Conservation (phyloP, 2,888 invertebrate genomes). For the Pseudococcus viburni region DNA sequence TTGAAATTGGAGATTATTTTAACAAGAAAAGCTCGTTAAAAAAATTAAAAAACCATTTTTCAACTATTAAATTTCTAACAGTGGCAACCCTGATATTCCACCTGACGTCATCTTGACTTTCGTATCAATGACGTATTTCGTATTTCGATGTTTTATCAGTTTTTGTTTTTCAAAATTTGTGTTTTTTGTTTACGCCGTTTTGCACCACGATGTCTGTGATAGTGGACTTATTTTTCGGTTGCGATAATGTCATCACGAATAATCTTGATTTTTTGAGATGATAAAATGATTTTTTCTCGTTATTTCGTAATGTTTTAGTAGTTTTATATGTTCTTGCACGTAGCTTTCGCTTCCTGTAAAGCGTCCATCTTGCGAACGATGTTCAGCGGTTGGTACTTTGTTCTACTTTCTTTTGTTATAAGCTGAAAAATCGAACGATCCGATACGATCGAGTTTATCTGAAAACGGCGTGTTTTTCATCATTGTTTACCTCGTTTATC, state of each 20-base stretch:
- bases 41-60: no score
- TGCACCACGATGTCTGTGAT: not conserved
- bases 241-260: slow-evolving; percentile 49
- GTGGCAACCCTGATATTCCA: not conserved
- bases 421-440: not conserved
- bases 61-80: not conserved
- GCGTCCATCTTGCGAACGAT: slow-evolving; percentile 27
- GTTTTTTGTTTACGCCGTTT: slow-evolving; percentile 2
- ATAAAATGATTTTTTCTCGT: not conserved
- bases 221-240: slow-evolving; percentile 36
- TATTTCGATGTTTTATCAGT: not conserved
- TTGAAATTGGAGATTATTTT: no score
- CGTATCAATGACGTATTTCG: not conserved
- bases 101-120: not conserved
- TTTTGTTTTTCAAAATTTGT: not conserved
- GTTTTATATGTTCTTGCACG: not conserved
- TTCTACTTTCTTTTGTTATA: slow-evolving; percentile 33
- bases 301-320: not conserved
- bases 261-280: slow-evolving; percentile 33
- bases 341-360: not conserved
- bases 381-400: slow-evolving; percentile 48
- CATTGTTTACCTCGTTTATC: not conserved
- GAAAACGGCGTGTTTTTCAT: not conserved
- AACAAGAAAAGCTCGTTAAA: no score
- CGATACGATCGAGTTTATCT: slow-evolving; percentile 9